Evolutionary conservation across 2,797 vertebrate species (phyloP).

Genomic region (Micromesistius poutassou): DNA sequence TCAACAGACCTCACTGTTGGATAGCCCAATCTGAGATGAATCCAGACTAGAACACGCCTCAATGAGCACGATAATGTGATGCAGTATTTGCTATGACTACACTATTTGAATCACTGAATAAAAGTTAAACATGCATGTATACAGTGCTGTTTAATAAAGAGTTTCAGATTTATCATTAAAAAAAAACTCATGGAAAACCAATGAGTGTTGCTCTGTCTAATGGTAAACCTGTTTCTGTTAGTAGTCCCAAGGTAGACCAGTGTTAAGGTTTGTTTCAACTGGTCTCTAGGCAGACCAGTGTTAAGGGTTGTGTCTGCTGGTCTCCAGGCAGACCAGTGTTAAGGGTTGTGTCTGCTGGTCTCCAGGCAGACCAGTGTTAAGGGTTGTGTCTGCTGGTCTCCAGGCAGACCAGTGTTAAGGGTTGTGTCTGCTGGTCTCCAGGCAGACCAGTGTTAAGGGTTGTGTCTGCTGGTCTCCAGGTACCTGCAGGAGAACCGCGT

Average conservation of each 20-base stretch:
- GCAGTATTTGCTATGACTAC: background rate
- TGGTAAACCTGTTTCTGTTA: background rate
- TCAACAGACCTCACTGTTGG: background rate
- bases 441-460: background rate
- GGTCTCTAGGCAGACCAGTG: background rate
- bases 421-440: background rate
- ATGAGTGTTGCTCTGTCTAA: background rate
- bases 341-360: background rate
- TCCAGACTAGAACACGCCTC: too few species aligned
- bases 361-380: background rate
- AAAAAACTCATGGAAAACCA: background rate
- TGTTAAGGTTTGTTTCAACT: background rate
- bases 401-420: constrained; percentile 69
- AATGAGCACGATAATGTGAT: background rate
- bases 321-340: constrained; percentile 69
- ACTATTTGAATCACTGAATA: background rate
- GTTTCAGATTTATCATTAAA: background rate
- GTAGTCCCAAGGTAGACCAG: background rate
- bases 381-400: background rate
- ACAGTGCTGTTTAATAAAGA: background rate
- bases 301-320: background rate
- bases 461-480: constrained; percentile 57
- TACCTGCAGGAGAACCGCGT: constrained; percentile 91
- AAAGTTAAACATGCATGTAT: background rate
- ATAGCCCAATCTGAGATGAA: background rate